Conservation (phyloP, 2,888 invertebrate genomes). For the Drosophila limbata region DNA sequence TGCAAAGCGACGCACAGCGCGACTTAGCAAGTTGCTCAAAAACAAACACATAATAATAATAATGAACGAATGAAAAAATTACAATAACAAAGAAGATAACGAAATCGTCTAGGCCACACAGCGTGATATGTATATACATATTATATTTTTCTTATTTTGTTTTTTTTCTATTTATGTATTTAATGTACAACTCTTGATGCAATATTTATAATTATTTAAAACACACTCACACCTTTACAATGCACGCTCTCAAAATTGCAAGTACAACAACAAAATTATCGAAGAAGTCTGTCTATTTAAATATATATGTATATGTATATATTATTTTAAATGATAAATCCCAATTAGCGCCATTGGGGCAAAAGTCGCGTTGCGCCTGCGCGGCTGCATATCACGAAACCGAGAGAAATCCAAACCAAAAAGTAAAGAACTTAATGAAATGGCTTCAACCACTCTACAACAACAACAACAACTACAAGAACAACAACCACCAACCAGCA, state of each 20-base stretch:
- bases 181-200: slow-evolving; percentile 47
- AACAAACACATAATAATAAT: slow-evolving; percentile 23
- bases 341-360: slow-evolving; percentile 33
- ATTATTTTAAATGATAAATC: slow-evolving; percentile 52
- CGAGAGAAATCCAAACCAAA: slow-evolving; percentile 32
- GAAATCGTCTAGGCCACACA: slow-evolving; percentile 66
- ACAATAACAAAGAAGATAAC: slow-evolving; percentile 42
- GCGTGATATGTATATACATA: slow-evolving; percentile 74
- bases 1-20: slow-evolving; percentile 72
- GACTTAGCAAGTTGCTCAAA: slow-evolving; percentile 73
- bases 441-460: slow-evolving; percentile 57
- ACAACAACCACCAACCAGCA: slow-evolving; percentile 27
- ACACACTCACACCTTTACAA: slow-evolving; percentile 31
- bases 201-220: slow-evolving; percentile 40
- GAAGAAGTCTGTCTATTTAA: slow-evolving; percentile 67
- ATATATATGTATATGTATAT: slow-evolving; percentile 47
- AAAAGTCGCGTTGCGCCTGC: slow-evolving; percentile 70
- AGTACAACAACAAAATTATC: slow-evolving; percentile 67
- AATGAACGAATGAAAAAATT: slow-evolving; percentile 9
- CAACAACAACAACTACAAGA: slow-evolving; percentile 43
- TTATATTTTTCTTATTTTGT: slow-evolving; percentile 35
- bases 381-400: slow-evolving; percentile 62
- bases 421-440: slow-evolving; percentile 18
- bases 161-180: slow-evolving; percentile 4
- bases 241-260: slow-evolving; percentile 71